phyloP scores from a whole-genome alignment of 2,113 vertebrate species.

The Passerina amoena region DNA sequence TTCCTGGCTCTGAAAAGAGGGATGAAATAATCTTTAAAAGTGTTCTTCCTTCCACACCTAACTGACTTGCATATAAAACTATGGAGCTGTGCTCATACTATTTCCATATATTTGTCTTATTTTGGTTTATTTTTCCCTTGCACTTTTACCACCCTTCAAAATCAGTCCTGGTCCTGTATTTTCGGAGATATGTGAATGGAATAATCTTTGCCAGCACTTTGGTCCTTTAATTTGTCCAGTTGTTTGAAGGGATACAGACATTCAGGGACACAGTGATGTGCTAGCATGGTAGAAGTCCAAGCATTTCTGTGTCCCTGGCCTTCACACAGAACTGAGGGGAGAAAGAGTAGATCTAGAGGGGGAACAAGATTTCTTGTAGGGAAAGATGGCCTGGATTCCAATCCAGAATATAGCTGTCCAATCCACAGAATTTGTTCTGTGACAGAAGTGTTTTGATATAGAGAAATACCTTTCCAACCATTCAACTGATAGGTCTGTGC shows the following conservation, averaged over 20 bases:
- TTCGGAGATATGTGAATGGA: not conserved
- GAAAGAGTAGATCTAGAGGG: not conserved
- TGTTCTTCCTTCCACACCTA: not conserved
- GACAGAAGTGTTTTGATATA: conserved; percentile 9
- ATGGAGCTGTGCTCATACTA: accelerated
- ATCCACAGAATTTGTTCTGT: not conserved
- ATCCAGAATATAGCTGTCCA: not conserved
- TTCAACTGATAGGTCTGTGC: not conserved
- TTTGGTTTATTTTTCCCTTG: not conserved
- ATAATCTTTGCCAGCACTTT: not conserved
- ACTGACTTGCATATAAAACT: not conserved
- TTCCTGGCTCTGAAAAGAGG: not conserved
- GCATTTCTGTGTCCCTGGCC: accelerated
- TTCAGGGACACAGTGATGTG: not conserved
- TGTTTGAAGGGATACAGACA: not conserved
- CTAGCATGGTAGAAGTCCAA: not conserved
- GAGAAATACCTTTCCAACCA: not conserved
- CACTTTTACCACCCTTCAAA: not conserved
- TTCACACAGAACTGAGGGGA: not conserved
- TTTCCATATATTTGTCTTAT: not conserved
- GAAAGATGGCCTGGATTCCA: not conserved
- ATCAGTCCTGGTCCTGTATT: not conserved
- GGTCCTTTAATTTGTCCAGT: not conserved
- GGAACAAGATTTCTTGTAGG: not conserved
- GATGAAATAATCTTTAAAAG: not conserved